phyloP scores from a whole-genome alignment of 1,140 invertebrate species.

The Lineus longissimus region DNA sequence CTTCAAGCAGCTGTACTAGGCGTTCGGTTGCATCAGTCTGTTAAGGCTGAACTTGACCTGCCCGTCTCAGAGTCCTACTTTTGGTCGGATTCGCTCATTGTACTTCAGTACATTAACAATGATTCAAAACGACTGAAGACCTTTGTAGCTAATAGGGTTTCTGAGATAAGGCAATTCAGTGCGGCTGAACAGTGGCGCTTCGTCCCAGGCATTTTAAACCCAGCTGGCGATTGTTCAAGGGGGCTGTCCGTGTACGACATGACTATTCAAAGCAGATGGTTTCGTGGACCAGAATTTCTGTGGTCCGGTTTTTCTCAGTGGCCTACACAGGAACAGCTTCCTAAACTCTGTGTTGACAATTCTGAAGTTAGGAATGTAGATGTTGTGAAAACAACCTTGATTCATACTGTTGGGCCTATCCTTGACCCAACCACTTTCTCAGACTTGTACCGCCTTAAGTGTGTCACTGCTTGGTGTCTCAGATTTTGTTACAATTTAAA shows the following conservation, averaged over 20 bases:
- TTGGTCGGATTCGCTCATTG: conserved; percentile 21
- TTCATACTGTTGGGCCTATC: not conserved
- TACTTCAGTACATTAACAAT: conserved; percentile 22
- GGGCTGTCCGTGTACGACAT: conserved; percentile 12
- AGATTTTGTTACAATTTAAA: not conserved
- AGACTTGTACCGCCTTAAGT: not conserved
- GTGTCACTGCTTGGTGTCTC: not conserved
- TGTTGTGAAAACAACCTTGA: not conserved
- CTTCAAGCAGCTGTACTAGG: conserved; percentile 24
- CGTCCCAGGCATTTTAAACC: conserved; percentile 18
- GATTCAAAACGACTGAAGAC: conserved; percentile 20
- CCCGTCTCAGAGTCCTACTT: conserved; percentile 9
- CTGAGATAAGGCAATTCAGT: conserved; percentile 16
- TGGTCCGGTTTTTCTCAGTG: not conserved
- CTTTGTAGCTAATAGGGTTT: conserved; percentile 24
- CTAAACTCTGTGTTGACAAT: not conserved
- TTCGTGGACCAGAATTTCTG: conserved; percentile 26
- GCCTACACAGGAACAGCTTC: not conserved
- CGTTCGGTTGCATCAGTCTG: conserved; percentile 16
- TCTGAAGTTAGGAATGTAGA: not conserved
- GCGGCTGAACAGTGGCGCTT: conserved; percentile 19
- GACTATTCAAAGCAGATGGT: conserved; percentile 15
- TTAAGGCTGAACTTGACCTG: conserved; percentile 14
- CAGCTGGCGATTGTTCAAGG: conserved; percentile 23
- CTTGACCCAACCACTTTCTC: not conserved